These are phyloP conservation scores for Zhengitettix transpicula DNA, from an alignment of 2,888 invertebrate genomes.

Conservation along the genomic window DNA sequence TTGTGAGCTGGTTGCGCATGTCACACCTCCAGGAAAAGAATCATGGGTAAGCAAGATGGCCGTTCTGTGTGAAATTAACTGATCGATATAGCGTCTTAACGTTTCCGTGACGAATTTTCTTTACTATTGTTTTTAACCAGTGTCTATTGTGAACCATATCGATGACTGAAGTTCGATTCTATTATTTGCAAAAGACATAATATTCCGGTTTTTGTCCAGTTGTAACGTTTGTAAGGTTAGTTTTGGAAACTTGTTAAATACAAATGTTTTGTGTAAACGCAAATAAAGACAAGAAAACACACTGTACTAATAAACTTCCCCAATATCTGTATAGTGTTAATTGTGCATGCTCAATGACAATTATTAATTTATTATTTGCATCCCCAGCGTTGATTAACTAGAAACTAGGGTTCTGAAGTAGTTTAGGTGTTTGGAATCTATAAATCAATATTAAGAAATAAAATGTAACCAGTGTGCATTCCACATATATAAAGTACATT, in stretches of 20 bases:
- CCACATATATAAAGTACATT: too few relatives aligned
- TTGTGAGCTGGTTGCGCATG: constrained; percentile 10
- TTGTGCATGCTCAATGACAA: too few relatives aligned
- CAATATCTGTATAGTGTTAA: too few relatives aligned
- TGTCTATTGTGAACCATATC: neutral
- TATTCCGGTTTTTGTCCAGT: neutral
- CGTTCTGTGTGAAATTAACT: neutral
- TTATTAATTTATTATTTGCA: too few relatives aligned
- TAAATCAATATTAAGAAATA: too few relatives aligned
- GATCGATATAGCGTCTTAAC: constrained; percentile 6
- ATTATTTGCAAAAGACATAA: neutral
- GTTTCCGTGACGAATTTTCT: neutral
- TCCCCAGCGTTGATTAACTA: too few relatives aligned
- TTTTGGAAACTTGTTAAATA: neutral
- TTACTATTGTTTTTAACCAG: neutral
- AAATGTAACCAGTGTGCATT: too few relatives aligned
- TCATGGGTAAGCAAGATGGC: constrained; percentile 12
- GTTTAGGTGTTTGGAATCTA: too few relatives aligned
- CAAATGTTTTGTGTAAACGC: neutral
- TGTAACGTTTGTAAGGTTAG: too few relatives aligned
- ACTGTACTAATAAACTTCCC: too few relatives aligned
- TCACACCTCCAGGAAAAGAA: constrained; percentile 7
- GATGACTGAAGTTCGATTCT: neutral
- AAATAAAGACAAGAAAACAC: too few relatives aligned
- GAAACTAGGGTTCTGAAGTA: too few relatives aligned